Base-by-base conservation (phyloP, 2,113 vertebrate genomes). In the Sinocyclocheilus anophthalmus region DNA sequence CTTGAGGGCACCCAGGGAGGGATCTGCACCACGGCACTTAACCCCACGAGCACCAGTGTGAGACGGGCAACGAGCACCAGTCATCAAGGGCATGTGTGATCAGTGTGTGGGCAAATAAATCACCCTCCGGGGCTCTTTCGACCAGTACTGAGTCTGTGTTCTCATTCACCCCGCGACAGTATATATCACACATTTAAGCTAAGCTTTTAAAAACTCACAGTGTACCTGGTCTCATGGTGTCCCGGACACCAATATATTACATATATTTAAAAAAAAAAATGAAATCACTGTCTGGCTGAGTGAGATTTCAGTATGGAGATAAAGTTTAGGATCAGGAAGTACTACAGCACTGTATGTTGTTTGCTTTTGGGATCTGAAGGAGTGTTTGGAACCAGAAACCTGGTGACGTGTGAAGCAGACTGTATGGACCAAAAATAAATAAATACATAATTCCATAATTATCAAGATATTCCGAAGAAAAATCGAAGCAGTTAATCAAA, bases 401-500 rank as follows among this genome's bases (percentile, higher is more conserved):
- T 16, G 22, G 22, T 59, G 20, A 59, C 20, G 57, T 9, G 7
- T 59, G 57, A 10, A n/a, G 57, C 57, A n/a, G 16, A 59, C 42
- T 45, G 42, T 45, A 45, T 11, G 1, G 2, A 50, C 11, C 48
- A 16, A 53, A 12, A 16, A 53, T 1, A 53, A 53, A 20, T 18
- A 5, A 55, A 0, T 9, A 59, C 6, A n/a, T 8, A 22, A 57
- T 7, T 7, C 2, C 18, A 20, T 22, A 59, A 61, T 61, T 61
- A 61, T 61, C 7, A 10, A 61, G 22, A 61, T 61, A n/a, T 61
- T 61, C 37, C 9, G 12, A 42, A 42, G 70, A 73, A 22, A 24
- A 76, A 76, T 7, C 5, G 20, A 76, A 45, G 76, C 67, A 39
- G 78, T 42, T 83, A 87, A 85, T 88, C 85, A 72, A 81, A 84